These are phyloP conservation scores for Clostera curtula DNA, from an alignment of 2,888 invertebrate genomes.

Conservation along the genomic window DNA sequence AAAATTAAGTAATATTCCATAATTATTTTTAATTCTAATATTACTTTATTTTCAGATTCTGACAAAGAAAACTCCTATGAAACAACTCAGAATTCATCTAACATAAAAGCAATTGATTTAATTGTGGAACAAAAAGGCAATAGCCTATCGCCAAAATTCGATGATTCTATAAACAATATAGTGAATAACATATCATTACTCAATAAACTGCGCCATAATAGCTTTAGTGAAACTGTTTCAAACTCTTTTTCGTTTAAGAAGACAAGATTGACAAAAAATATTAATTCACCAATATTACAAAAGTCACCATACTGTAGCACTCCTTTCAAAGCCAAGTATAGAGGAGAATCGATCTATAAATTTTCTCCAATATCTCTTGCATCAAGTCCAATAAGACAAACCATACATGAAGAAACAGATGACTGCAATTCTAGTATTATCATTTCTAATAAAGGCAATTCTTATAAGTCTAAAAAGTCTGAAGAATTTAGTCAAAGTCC, in stretches of 20 bases:
- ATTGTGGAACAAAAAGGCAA: slow-evolving; percentile 40
- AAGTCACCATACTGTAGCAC: slow-evolving; percentile 57
- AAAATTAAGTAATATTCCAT: not conserved
- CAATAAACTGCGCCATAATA: slow-evolving; percentile 26
- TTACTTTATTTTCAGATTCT: slow-evolving; percentile 37
- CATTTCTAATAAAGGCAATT: slow-evolving; percentile 16
- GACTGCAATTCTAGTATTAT: slow-evolving; percentile 23
- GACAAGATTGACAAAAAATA: slow-evolving; percentile 31
- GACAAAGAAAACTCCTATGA: slow-evolving; percentile 49
- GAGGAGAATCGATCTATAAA: slow-evolving; percentile 54
- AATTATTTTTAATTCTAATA: not conserved
- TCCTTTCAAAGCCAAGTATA: slow-evolving; percentile 52
- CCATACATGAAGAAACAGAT: too few relatives aligned
- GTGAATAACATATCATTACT: slow-evolving; percentile 40
- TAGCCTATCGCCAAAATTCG: slow-evolving; percentile 21
- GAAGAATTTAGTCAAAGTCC: slow-evolving; percentile 3
- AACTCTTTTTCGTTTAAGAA: slow-evolving; percentile 20
- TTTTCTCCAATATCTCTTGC: slow-evolving; percentile 48
- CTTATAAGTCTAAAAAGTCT: slow-evolving; percentile 8
- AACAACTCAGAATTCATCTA: slow-evolving; percentile 30
- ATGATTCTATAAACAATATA: slow-evolving; percentile 54
- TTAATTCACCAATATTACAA: slow-evolving; percentile 28
- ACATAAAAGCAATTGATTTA: slow-evolving; percentile 44
- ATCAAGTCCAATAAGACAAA: too few relatives aligned
- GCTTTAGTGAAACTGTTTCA: slow-evolving; percentile 21